A percentile compares a stretch with the other conserved stretches of the same genome.
Evolutionary conservation across 2,113 vertebrate genomes (phyloP).

Genomic region (Saguinus imperator): DNA sequence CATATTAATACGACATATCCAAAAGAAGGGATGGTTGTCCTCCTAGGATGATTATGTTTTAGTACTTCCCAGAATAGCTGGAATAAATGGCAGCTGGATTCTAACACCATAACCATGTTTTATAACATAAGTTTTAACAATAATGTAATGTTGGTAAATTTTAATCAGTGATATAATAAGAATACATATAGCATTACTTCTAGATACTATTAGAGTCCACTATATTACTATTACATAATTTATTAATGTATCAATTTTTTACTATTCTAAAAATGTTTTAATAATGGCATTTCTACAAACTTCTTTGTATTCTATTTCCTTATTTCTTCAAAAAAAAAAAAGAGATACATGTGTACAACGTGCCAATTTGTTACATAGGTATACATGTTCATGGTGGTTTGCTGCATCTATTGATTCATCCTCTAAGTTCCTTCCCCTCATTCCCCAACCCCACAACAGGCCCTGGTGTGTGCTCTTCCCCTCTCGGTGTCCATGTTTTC

Average conservation of each 20-base stretch:
- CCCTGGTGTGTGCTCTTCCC: too few relatives aligned
- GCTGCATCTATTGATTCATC: too few relatives aligned
- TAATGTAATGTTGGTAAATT: not conserved
- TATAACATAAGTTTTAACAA: not conserved
- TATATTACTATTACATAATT: not conserved
- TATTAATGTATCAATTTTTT: not conserved
- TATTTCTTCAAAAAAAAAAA: too few relatives aligned
- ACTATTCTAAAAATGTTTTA: not conserved
- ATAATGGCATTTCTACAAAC: not conserved
- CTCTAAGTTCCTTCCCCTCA: too few relatives aligned
- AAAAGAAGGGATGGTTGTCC: not conserved
- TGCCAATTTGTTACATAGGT: too few relatives aligned
- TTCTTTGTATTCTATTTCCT: not conserved
- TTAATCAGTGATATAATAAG: not conserved
- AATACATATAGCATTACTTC: not conserved
- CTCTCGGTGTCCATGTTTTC: too few relatives aligned
- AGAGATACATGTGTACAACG: too few relatives aligned
- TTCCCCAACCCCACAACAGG: too few relatives aligned
- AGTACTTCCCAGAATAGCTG: not conserved
- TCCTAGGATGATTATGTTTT: not conserved
- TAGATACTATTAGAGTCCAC: not conserved
- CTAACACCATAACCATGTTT: not conserved
- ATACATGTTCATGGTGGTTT: too few relatives aligned
- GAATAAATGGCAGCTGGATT: not conserved
- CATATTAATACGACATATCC: not conserved